Percentiles rank a stretch among this genome's conserved stretches.
Conservation (phyloP, 2,113 vertebrate species). For the Agelaius tricolor region DNA sequence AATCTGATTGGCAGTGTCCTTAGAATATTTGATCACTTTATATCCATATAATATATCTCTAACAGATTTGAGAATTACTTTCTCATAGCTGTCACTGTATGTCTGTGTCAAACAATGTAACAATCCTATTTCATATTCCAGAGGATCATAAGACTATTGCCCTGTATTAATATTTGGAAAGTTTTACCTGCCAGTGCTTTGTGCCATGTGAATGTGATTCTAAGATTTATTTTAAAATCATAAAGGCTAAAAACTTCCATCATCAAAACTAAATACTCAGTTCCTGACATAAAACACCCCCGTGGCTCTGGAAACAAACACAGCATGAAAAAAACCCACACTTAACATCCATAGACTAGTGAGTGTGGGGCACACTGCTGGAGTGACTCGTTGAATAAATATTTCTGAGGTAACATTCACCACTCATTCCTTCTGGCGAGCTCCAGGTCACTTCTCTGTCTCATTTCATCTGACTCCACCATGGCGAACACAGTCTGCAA, state of each 20-base stretch:
- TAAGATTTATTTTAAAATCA: neutral
- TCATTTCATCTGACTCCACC: neutral
- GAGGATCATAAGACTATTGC: neutral
- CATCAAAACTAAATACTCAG: neutral
- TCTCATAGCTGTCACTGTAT: neutral
- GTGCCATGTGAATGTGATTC: neutral
- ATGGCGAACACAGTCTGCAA: neutral
- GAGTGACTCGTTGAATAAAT: neutral
- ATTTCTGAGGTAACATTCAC: neutral
- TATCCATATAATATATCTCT: neutral
- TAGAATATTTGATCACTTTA: neutral
- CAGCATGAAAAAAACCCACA: neutral
- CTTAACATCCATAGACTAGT: neutral
- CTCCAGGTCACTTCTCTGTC: neutral
- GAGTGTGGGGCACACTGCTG: neutral
- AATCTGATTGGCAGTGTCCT: neutral
- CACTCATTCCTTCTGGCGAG: neutral
- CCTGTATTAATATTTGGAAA: neutral
- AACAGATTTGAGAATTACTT: neutral
- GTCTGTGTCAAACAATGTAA: neutral
- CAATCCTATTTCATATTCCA: neutral
- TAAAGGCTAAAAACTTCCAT: neutral
- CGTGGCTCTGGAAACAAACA: neutral
- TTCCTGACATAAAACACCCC: neutral
- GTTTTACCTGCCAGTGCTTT: neutral